Conservation (phyloP, 2,888 invertebrate species). For the Halictus ligatus region DNA sequence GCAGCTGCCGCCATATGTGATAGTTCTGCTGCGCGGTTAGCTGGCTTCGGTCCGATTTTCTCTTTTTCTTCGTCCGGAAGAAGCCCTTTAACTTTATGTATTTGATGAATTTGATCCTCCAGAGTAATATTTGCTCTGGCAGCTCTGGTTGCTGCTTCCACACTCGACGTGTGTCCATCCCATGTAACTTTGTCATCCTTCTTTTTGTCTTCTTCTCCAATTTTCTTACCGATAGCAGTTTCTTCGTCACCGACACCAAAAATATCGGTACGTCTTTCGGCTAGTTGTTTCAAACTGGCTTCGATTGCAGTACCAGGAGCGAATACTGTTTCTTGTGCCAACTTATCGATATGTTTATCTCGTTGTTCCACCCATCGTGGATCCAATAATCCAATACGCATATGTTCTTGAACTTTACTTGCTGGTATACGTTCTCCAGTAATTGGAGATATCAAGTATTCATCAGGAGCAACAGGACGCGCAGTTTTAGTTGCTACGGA, state of each 20-base stretch:
- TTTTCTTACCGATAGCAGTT: constrained; percentile 99
- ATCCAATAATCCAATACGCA: constrained; percentile 98
- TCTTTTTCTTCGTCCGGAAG: constrained; percentile 98
- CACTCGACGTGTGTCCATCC: constrained; percentile 99
- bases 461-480: constrained; percentile 90
- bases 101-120: constrained; percentile 98
- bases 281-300: constrained; percentile 96
- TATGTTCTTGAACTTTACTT: constrained; percentile 98
- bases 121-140: constrained; percentile 97
- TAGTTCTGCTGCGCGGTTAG: constrained; percentile 83
- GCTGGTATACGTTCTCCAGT: constrained; percentile 99
- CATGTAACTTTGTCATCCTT: constrained; percentile 97
- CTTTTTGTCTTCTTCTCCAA: constrained; percentile 94
- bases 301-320: constrained; percentile 95
- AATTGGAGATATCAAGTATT: constrained; percentile 98
- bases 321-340: constrained; percentile 95
- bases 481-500: constrained; percentile 52
- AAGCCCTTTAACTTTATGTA: constrained; percentile 97
- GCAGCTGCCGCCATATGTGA: constrained; percentile 82
- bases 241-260: constrained; percentile 99
- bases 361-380: constrained; percentile 99
- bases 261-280: constrained; percentile 99
- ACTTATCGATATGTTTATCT: constrained; percentile 96
- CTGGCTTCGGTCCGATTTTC: constrained; percentile 97
- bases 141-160: constrained; percentile 97